Evolutionary conservation across 2,797 vertebrate species (phyloP), one percentile per base, ranked within the genome.

Genomic region (Galago senegalensis): DNA sequence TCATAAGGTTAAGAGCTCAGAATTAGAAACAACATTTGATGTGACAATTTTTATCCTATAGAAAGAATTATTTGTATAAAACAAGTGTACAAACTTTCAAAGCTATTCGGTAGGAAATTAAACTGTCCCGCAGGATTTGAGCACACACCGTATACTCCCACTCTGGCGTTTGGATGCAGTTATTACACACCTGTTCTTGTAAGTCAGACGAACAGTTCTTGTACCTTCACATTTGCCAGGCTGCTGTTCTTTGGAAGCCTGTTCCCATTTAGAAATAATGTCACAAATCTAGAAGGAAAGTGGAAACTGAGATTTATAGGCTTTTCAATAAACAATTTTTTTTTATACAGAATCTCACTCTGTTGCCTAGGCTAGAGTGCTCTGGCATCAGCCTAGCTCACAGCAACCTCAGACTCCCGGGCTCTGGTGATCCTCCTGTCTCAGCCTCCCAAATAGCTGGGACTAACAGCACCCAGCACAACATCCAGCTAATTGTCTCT

Each of bases 251-350:
- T 99, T 99, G 58, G 99, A 99, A 0, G 99, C 99, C 95, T 99
- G 99, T 97, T 99, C 99, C 99, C 99, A 99, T 98, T 99, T 99
- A 92, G 99, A 99, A 98, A 99, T 99, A 95, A 99, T 99, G 97
- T 99, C 99, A 98, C 99, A 99, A 96, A 99, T 99, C 99, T 99
- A 98, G 84, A 97, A 97, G 72, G 60, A 91, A 96, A 97, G 92
- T 56, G 60, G 56, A 82, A 97, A 89, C 46, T 80, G 67, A 94
- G 7, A 79, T 18, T 82, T 53, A 34, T 21, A 85, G 86, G 56
- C 63, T 76, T 93, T 92, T 79, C 37, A 96, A 93, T 27, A 20
- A 77, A 17, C 6, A 65, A 34, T 23, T 94, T 53, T 53, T 49
- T 49, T 53, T 53, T 53, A 53, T 53, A 53, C 49, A 53, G 49